phyloP scores from a whole-genome alignment of 2,797 vertebrate genomes.

The Falco peregrinus region DNA sequence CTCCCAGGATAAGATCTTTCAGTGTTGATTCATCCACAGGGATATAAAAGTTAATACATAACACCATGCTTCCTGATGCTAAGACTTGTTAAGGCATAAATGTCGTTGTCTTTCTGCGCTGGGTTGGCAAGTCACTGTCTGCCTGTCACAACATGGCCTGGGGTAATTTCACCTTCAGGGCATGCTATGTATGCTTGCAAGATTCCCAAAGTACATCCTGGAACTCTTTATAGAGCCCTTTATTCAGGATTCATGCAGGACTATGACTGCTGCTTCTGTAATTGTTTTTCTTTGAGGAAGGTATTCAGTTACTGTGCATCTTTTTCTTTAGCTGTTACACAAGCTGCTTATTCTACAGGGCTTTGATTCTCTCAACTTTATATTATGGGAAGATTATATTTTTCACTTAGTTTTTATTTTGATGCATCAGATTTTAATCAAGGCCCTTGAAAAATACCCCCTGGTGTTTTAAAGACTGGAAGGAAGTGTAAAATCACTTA shows the following conservation, averaged over 20 bases:
- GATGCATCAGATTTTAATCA: background rate
- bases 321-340: background rate
- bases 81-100: background rate
- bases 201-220: background rate
- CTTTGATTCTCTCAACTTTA: background rate
- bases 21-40: background rate
- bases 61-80: background rate
- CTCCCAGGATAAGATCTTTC: background rate
- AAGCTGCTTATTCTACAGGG: background rate
- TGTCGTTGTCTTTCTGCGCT: background rate
- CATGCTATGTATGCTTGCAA: background rate
- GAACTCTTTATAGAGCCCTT: background rate
- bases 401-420: background rate
- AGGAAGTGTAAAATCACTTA: background rate
- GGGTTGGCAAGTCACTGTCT: background rate
- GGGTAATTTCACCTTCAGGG: background rate
- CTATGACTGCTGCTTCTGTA: background rate
- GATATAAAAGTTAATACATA: background rate
- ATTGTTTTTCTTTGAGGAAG: background rate
- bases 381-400: background rate
- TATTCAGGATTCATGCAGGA: background rate
- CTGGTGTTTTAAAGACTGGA: background rate
- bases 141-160: background rate
- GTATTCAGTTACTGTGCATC: background rate
- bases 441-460: background rate